These are phyloP conservation scores for Philhelius pedissequus DNA, from an alignment of 2,888 invertebrate species.

Conservation along the genomic window DNA sequence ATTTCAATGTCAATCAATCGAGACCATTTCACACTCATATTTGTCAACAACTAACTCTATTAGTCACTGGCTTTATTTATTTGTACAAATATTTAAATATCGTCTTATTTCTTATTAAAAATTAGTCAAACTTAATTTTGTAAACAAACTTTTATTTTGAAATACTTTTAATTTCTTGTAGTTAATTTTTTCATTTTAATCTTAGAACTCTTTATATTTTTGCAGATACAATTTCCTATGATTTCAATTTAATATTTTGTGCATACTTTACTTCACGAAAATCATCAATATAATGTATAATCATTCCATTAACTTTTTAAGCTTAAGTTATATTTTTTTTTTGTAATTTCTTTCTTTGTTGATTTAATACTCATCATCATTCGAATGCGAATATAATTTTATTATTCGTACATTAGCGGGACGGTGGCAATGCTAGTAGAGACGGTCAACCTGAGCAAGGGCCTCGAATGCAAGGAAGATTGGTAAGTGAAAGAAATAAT, in stretches of 20 bases:
- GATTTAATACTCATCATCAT: slow-evolving; percentile 70
- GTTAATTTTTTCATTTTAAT: background rate
- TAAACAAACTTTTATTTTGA: background rate
- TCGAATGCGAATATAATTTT: slow-evolving; percentile 72
- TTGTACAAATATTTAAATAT: too few relatives aligned
- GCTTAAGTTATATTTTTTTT: slow-evolving; percentile 35
- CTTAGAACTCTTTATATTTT: background rate
- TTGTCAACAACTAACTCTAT: too few relatives aligned
- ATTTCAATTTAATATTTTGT: background rate
- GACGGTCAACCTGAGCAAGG: slow-evolving; percentile 70
- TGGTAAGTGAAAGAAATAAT: slow-evolving; percentile 35
- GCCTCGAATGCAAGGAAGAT: slow-evolving; percentile 35
- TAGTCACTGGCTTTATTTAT: too few relatives aligned
- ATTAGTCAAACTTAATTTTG: too few relatives aligned
- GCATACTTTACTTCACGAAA: slow-evolving; percentile 74
- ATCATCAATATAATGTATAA: slow-evolving; percentile 77
- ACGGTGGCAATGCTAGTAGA: slow-evolving; percentile 70
- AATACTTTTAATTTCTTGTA: background rate
- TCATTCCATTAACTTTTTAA: slow-evolving; percentile 53
- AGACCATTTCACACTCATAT: too few relatives aligned
- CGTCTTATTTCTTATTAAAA: too few relatives aligned
- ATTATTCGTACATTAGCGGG: slow-evolving; percentile 72
- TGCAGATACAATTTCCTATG: background rate
- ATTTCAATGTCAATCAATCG: too few relatives aligned
- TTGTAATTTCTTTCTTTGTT: slow-evolving; percentile 57